Evolutionary conservation across 2,888 invertebrate genomes (phyloP).

Genomic region (Rhamphomyia laevipes): DNA sequence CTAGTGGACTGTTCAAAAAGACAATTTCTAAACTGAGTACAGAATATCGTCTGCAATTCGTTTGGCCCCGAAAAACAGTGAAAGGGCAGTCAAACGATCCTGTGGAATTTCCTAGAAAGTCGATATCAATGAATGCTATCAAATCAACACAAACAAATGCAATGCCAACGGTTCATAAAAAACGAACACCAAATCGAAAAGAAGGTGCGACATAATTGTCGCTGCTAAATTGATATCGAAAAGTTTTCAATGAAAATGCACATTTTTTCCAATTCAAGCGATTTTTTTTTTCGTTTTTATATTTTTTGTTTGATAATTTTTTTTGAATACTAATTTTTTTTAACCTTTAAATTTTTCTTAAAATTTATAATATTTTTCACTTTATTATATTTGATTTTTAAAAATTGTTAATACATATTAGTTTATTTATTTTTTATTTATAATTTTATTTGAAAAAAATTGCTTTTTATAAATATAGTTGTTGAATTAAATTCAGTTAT

Average conservation of each 20-base stretch:
- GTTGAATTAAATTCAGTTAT: too few relatives aligned
- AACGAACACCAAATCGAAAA: slow-evolving; percentile 45
- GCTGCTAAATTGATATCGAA: slow-evolving; percentile 18
- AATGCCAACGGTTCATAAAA: slow-evolving; percentile 52
- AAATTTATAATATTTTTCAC: too few relatives aligned
- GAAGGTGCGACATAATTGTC: slow-evolving; percentile 40
- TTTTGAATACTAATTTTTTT: not conserved
- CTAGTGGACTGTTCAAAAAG: slow-evolving; percentile 58
- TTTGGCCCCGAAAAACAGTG: slow-evolving; percentile 55
- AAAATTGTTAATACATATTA: too few relatives aligned
- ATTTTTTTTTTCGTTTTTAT: not conserved
- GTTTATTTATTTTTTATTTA: too few relatives aligned
- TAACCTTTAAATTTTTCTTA: too few relatives aligned
- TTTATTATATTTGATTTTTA: too few relatives aligned
- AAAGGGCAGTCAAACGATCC: slow-evolving; percentile 43
- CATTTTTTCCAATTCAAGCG: not conserved
- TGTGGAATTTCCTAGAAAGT: slow-evolving; percentile 58
- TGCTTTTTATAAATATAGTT: too few relatives aligned
- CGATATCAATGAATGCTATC: slow-evolving; percentile 76
- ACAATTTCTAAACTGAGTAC: slow-evolving; percentile 65
- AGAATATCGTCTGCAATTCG: slow-evolving; percentile 82
- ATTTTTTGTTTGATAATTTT: not conserved
- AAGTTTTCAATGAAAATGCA: slow-evolving; percentile 5
- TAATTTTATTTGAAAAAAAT: too few relatives aligned
- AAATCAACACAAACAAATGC: slow-evolving; percentile 45